Base-by-base conservation (phyloP, 2,113 vertebrate genomes). In the Dasyornis broadbenti region DNA sequence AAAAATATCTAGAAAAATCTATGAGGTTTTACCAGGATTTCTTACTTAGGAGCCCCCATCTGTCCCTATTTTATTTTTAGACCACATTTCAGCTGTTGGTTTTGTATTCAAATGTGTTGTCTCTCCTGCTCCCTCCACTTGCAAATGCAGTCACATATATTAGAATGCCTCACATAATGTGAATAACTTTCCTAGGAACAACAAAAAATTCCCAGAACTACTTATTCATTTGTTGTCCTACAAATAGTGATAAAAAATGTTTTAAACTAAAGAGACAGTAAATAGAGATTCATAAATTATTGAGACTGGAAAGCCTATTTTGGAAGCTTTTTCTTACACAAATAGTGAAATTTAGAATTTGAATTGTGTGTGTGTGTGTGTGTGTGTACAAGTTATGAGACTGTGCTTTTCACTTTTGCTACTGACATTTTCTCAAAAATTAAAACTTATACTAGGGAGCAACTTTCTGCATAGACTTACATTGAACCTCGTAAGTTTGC, bases 61-160 rank as follows among this genome's bases (percentile, higher is more conserved):
- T 96, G 84, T 73, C 39, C 23, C 9, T 63, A 15, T 66, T 92
- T 94, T 59, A 61, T 89, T 91, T 96, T 94, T 94, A 91, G 71
- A 37, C 7, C 13, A 45, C 11, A n/a, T 61, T 76, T 89, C 54
- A 85, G 33, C 52, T 75, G 54, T 37, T 91, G 24, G 23, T n/a
- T 95, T 86, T 78, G 14, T 82, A 78, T 88, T 93, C 78, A 89
- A 83, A 84, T 37, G 11, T 86, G 13, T 63, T 79, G 6, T 39
- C 6, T 60, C 8, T 65, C 24, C n/a, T 70, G 24, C 16, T 78
- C 19, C 10, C 20, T 31, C 14, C 12, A 18, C 45, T 61, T 92
- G 39, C 17, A 92, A 85, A 71, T 50, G 21, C 4, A 60, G 47
- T 49, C 27, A 53, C 6, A 30, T 86, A 40, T 68, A 54, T 71